Base-by-base conservation (phyloP, 2,113 vertebrate species). In the Ovibos moschatus region DNA sequence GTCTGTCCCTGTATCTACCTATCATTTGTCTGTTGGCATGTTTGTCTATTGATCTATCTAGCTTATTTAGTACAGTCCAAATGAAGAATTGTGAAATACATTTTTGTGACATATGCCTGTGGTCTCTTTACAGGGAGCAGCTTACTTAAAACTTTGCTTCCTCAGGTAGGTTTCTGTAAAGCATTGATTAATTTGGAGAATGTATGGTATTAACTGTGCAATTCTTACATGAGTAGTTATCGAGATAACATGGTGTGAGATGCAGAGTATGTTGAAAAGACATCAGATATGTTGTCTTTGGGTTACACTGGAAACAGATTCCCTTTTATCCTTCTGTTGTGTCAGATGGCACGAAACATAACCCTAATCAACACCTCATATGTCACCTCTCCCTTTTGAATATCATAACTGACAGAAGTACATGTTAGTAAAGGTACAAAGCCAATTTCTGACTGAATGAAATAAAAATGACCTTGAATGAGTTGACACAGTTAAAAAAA, bases 81-180 rank as follows among this genome's bases (percentile, higher is more conserved):
- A 95, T 97, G 96, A 98, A 98, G 67, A 91, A 97, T 96, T 98
- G 92, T 60, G 58, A 97, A 98, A 98, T 96, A 93, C 27, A 43
- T 97, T 98, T 98, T 96, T 51, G 93, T 96, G 97, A 96, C 84
- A 96, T 82, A 45, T 96, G 74, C 57, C 92, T 94, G 40, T 87
- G 79, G 82, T 96, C 64, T 98, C 91, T 95, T 87, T 76, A 79
- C 83, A 91, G 58, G 16, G 95, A 95, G 50, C 64, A 83, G 88
- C 13, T 57, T 95, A 89, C 85, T 95, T 96, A 94, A 96, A 95
- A 67, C 92, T 83, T 82, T 90, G 16, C 86, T 97, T 97, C 92
- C 16, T 76, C 60, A 45, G 94, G 47, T 96, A 96, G 90, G 47
- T 96, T 98, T 98, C 96, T 0, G 4, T 28, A 98, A 95, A 93